Evolutionary conservation across 2,797 vertebrate species (phyloP).

Genomic region (Ctenosaura bakeri): DNA sequence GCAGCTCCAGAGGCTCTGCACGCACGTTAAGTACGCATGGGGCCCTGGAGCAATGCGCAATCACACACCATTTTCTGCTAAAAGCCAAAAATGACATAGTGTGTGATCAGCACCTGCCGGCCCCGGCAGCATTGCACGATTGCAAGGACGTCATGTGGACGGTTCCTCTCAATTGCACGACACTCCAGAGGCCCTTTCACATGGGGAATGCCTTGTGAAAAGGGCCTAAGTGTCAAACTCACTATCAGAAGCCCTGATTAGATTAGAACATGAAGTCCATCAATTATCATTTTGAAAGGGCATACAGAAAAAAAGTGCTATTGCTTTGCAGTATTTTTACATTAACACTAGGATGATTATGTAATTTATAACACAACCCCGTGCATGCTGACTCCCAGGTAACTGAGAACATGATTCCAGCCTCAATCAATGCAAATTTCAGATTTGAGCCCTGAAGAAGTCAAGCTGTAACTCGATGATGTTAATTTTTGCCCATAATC

Average conservation of each 20-base stretch:
- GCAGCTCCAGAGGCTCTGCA: too few relatives aligned
- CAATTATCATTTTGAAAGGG: background rate
- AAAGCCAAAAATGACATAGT: too few relatives aligned
- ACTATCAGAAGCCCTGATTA: background rate
- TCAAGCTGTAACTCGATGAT: background rate
- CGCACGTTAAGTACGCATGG: too few relatives aligned
- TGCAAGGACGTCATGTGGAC: too few relatives aligned
- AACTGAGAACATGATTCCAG: background rate
- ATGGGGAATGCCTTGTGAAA: too few relatives aligned
- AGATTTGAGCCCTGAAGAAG: background rate
- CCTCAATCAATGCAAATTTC: background rate
- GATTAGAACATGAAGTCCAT: background rate
- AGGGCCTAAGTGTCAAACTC: too few relatives aligned
- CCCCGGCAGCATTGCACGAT: too few relatives aligned
- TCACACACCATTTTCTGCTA: too few relatives aligned
- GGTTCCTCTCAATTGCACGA: too few relatives aligned
- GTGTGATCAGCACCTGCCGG: too few relatives aligned
- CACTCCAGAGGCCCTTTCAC: too few relatives aligned
- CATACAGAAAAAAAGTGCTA: background rate
- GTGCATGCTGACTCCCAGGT: background rate
- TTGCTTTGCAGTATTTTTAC: background rate
- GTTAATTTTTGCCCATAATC: background rate
- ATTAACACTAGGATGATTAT: background rate
- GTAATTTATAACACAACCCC: background rate
- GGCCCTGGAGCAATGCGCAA: too few relatives aligned